A percentile compares a stretch with the other conserved stretches of the same genome.
Conservation (phyloP, 2,797 vertebrate genomes). For the Cichlasoma orientale region DNA sequence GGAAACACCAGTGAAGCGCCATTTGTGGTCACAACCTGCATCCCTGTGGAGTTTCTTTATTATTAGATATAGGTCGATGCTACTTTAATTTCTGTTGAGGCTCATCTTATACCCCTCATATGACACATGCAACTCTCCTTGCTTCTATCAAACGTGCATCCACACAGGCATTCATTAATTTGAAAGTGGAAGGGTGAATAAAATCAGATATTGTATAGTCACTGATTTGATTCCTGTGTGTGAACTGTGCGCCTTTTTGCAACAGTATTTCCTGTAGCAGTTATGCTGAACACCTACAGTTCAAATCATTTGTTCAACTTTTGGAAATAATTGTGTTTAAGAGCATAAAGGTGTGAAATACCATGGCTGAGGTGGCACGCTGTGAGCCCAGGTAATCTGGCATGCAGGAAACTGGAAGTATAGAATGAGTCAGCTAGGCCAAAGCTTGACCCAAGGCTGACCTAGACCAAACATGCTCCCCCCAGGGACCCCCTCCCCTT, state of each 20-base stretch:
- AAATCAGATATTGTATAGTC: background rate
- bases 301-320: background rate
- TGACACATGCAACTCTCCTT: slow-evolving; percentile 5
- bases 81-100: slow-evolving; percentile 74
- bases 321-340: background rate
- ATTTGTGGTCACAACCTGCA: slow-evolving; percentile 64
- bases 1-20: slow-evolving; percentile 77
- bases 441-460: slow-evolving; percentile 90
- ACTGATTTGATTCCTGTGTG: background rate
- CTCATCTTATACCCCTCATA: slow-evolving; percentile 42
- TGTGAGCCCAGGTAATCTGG: slow-evolving; percentile 16
- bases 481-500: slow-evolving; percentile 71
- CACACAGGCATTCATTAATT: background rate
- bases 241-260: background rate
- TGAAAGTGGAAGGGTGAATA: background rate
- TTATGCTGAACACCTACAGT: background rate
- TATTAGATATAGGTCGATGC: slow-evolving; percentile 44
- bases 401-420: slow-evolving; percentile 41
- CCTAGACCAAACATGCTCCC: slow-evolving; percentile 86
- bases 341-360: slow-evolving; percentile 11
- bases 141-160: background rate
- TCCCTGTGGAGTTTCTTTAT: slow-evolving; percentile 48
- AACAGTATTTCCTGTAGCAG: background rate
- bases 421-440: slow-evolving; percentile 82
- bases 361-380: background rate